A percentile compares a stretch with the other conserved stretches of the same genome.
phyloP scores from a whole-genome alignment of 2,113 vertebrate species.

The Mesoclemmys tuberculata region DNA sequence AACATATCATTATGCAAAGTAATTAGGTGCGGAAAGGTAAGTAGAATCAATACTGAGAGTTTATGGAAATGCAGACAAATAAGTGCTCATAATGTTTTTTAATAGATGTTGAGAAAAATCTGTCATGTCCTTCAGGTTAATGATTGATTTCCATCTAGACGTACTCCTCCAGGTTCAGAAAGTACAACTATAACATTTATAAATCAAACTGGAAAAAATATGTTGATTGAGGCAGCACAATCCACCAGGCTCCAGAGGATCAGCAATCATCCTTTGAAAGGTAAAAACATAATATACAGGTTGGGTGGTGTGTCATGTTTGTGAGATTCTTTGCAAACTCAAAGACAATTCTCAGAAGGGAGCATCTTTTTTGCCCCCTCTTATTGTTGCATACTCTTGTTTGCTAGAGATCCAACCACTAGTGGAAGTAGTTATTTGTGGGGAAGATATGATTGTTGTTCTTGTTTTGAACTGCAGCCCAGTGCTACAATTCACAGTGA shows the following conservation, averaged over 20 bases:
- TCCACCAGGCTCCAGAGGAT: neutral
- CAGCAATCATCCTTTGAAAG: constrained; percentile 8
- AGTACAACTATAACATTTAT: constrained; percentile 36
- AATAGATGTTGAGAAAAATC: constrained; percentile 61
- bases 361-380: neutral
- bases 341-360: neutral
- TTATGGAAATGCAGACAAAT: constrained; percentile 54
- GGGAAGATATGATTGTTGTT: neutral
- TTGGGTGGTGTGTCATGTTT: neutral
- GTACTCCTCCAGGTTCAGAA: constrained; percentile 34
- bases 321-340: neutral
- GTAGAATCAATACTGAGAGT: constrained; percentile 46
- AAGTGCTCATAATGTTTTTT: constrained; percentile 55
- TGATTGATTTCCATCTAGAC: constrained; percentile 50
- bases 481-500: neutral
- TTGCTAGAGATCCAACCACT: neutral
- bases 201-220: constrained; percentile 29
- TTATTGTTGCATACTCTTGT: neutral
- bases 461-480: neutral
- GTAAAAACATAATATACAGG: neutral
- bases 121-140: constrained; percentile 65
- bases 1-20: constrained; percentile 68
- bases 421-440: neutral
- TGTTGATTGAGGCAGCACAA: neutral
- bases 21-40: constrained; percentile 70